These are phyloP conservation scores for Cetonia aurata DNA, from an alignment of 2,888 invertebrate genomes.

Conservation along the genomic window DNA sequence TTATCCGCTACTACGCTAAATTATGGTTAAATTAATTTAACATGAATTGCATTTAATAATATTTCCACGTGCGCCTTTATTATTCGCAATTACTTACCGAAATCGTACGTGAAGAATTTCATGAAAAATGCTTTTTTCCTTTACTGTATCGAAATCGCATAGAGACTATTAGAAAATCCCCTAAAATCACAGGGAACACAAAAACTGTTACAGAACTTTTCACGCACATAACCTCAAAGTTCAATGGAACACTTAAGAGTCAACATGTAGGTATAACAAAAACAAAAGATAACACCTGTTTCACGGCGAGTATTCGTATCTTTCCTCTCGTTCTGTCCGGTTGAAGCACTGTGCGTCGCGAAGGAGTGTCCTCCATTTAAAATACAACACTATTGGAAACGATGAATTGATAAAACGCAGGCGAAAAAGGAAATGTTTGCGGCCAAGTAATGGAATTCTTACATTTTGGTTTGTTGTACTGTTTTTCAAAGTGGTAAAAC, in stretches of 20 bases:
- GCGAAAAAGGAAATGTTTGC: constrained; percentile 29
- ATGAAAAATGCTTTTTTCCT: not conserved
- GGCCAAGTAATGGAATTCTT: constrained; percentile 30
- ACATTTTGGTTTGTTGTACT: constrained; percentile 21
- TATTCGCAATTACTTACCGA: constrained; percentile 23
- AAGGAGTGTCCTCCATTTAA: constrained; percentile 23
- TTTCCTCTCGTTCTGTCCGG: constrained; percentile 27
- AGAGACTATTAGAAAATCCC: not conserved
- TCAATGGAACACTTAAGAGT: constrained; percentile 41
- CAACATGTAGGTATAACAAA: constrained; percentile 38
- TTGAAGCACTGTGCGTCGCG: constrained; percentile 24
- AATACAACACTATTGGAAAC: constrained; percentile 16
- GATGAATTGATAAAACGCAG: constrained; percentile 24
- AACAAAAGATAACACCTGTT: constrained; percentile 43
- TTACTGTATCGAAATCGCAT: no score
- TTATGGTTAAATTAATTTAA: not conserved
- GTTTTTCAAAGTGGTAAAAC: constrained; percentile 35
- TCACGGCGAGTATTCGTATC: constrained; percentile 13
- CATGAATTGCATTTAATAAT: not conserved
- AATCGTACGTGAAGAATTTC: constrained; percentile 32
- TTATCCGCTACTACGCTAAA: not conserved
- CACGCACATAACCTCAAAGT: constrained; percentile 43
- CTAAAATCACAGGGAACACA: constrained; percentile 11
- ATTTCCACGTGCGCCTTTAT: not conserved
- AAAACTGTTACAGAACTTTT: constrained; percentile 29